A percentile compares a stretch with the other conserved stretches of the same genome.
Evolutionary conservation across 1,140 invertebrate species (phyloP).

Genomic region (Theocolax elegans): DNA sequence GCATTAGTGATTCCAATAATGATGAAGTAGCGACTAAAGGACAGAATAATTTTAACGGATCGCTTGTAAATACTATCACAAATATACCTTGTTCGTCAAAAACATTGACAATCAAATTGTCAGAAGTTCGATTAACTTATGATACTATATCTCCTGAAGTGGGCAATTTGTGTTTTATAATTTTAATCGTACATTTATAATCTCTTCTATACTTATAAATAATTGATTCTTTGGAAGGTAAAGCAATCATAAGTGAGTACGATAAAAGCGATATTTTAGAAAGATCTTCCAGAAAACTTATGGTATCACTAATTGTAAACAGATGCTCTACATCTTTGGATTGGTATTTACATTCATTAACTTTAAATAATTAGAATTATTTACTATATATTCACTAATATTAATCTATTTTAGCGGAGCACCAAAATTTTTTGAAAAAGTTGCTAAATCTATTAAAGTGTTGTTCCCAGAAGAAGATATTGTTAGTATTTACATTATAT

Average conservation of each 20-base stretch:
- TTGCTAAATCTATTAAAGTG: neutral
- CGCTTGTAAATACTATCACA: too few species aligned
- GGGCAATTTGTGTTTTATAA: too few species aligned
- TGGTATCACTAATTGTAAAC: neutral
- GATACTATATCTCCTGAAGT: too few species aligned
- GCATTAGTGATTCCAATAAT: too few species aligned
- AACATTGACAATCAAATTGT: too few species aligned
- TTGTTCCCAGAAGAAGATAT: neutral
- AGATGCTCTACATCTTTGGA: neutral
- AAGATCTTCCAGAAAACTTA: neutral
- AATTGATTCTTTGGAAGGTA: neutral
- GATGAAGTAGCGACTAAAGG: too few species aligned
- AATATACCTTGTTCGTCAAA: too few species aligned
- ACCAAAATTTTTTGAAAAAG: neutral
- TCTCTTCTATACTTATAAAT: too few species aligned
- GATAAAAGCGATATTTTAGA: neutral
- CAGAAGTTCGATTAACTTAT: too few species aligned
- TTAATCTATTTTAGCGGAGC: neutral
- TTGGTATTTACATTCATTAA: neutral
- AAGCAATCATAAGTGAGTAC: neutral
- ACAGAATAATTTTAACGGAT: too few species aligned
- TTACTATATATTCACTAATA: too few species aligned
- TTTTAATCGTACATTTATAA: too few species aligned
- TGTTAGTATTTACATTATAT: neutral
- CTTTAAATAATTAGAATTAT: neutral